Percentiles rank a stretch among this genome's conserved stretches.
Evolutionary conservation across 2,113 vertebrate genomes (phyloP).

Genomic region (Nansenia antarctica): DNA sequence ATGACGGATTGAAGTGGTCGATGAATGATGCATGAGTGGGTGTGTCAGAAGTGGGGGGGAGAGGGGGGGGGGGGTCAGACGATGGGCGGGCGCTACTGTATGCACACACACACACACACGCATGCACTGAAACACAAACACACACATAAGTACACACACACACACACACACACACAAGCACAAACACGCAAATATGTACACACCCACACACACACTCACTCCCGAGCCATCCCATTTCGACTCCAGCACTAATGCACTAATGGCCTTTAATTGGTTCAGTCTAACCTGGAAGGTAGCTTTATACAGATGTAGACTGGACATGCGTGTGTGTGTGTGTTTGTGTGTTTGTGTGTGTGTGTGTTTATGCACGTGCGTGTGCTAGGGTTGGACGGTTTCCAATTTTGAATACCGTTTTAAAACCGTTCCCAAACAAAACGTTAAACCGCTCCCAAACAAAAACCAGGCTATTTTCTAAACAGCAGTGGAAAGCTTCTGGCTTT

Average conservation of each 20-base stretch:
- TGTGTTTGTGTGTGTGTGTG: neutral
- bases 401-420: no score
- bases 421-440: no score
- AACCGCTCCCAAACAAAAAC: no score
- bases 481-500: no score
- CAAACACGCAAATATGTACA: neutral
- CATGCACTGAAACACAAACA: conserved; percentile 20
- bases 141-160: conserved; percentile 34
- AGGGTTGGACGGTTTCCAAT: no score
- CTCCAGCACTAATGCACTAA: conserved; percentile 46
- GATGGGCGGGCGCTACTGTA: conserved; percentile 11
- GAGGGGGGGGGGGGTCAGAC: conserved; percentile 24
- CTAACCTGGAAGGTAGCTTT: conserved; percentile 47
- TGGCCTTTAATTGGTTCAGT: conserved; percentile 65
- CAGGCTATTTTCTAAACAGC: no score
- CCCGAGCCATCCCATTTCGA: conserved; percentile 43
- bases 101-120: neutral
- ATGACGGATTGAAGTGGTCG: conserved; percentile 71
- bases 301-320: conserved; percentile 61
- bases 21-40: conserved; percentile 60
- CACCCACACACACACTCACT: neutral
- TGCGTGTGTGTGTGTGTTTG: neutral
- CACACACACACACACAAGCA: neutral
- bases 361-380: neutral
- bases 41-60: conserved; percentile 1